phyloP scores from a whole-genome alignment of 2,797 vertebrate species.

The Pelobates cultripes region DNA sequence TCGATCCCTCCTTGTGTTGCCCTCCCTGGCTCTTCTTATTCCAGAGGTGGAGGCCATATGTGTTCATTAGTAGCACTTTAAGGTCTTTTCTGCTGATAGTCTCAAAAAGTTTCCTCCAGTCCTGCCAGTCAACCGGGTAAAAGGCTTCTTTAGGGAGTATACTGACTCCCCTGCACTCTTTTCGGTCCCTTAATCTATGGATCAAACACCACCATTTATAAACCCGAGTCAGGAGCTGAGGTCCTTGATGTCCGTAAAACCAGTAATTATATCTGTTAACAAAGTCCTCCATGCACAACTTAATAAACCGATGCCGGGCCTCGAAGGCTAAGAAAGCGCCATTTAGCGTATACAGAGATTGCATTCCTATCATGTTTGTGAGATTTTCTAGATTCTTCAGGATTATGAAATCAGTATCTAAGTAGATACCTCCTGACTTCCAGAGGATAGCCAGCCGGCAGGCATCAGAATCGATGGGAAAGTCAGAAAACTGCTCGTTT shows the following conservation, averaged over 20 bases:
- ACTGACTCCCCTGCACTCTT: constrained; percentile 63
- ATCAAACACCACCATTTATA: constrained; percentile 71
- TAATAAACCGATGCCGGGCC: constrained; percentile 62
- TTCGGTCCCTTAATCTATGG: constrained; percentile 61
- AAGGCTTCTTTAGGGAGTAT: constrained; percentile 69
- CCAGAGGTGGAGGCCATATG: constrained; percentile 70
- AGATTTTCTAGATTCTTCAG: constrained; percentile 65
- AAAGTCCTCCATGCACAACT: constrained; percentile 68
- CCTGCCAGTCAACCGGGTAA: constrained; percentile 73
- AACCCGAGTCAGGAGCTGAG: constrained; percentile 67
- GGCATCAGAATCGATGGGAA: constrained; percentile 66
- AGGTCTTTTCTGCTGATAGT: constrained; percentile 57
- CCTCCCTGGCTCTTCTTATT: constrained; percentile 70
- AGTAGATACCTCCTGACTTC: constrained; percentile 71
- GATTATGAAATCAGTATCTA: constrained; percentile 74
- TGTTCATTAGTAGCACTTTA: constrained; percentile 59
- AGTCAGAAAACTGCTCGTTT: constrained; percentile 62
- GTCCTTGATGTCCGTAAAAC: constrained; percentile 75
- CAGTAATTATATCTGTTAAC: constrained; percentile 68
- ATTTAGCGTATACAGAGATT: constrained; percentile 66
- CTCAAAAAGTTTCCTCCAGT: constrained; percentile 71
- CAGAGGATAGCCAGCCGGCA: constrained; percentile 67
- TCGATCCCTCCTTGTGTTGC: constrained; percentile 56
- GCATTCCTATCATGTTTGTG: constrained; percentile 63
- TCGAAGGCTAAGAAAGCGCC: constrained; percentile 72